Conservation (phyloP, 2,797 vertebrate species). For the Silurus aristotelis region DNA sequence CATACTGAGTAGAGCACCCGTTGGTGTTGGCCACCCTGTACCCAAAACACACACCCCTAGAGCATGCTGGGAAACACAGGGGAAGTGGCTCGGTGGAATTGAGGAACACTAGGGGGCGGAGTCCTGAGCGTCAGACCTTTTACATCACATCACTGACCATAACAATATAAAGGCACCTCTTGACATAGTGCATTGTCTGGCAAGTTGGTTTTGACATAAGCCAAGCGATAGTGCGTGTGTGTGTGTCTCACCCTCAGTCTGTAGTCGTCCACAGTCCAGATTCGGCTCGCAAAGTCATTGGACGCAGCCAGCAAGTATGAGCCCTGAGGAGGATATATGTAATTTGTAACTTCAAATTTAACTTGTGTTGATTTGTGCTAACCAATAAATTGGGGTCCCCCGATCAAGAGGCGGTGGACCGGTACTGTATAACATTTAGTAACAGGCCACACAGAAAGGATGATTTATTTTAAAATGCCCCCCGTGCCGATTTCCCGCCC, state of each 20-base stretch:
- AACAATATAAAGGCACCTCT: background rate
- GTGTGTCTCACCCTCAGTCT: constrained; percentile 85
- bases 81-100: constrained; percentile 76
- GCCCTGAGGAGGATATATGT: constrained; percentile 71
- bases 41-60: constrained; percentile 66
- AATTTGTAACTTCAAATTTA: too few relatives aligned
- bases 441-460: too few relatives aligned
- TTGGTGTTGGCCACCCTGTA: constrained; percentile 73
- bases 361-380: too few relatives aligned
- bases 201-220: too few relatives aligned
- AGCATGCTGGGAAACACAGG: constrained; percentile 66
- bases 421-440: too few relatives aligned
- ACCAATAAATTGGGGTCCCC: too few relatives aligned
- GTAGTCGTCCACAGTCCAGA: constrained; percentile 96
- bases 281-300: constrained; percentile 96
- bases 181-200: background rate
- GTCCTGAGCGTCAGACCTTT: constrained; percentile 78
- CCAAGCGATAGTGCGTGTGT: background rate
- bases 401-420: too few relatives aligned
- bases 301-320: constrained; percentile 92
- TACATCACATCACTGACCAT: constrained; percentile 80
- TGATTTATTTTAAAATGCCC: too few relatives aligned
- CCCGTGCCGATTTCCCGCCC: too few relatives aligned
- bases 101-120: constrained; percentile 44
- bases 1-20: constrained; percentile 67